phyloP scores from a whole-genome alignment of 2,888 invertebrate species.

The Macaria notata region DNA sequence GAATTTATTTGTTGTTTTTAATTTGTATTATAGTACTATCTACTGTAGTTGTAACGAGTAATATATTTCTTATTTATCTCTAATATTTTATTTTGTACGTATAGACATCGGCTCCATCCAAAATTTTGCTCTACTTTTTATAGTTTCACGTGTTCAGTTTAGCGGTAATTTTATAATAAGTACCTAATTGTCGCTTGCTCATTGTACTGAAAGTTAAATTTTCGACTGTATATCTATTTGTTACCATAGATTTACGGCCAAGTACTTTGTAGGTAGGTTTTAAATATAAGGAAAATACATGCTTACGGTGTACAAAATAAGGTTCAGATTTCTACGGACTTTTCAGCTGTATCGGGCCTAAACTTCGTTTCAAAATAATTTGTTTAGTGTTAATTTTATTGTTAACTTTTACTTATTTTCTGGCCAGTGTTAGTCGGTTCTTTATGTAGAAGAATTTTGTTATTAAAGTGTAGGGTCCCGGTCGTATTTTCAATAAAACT shows the following conservation, averaged over 20 bases:
- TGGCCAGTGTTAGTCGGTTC: slow-evolving; percentile 69
- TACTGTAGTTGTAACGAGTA: slow-evolving; percentile 62
- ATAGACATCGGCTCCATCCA: slow-evolving; percentile 61
- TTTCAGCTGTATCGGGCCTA: slow-evolving; percentile 57
- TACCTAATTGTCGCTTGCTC: slow-evolving; percentile 56
- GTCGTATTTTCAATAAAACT: too few relatives aligned
- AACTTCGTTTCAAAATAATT: slow-evolving; percentile 44
- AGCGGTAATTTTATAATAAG: slow-evolving; percentile 36
- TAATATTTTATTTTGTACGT: slow-evolving; percentile 40
- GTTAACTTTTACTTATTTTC: slow-evolving; percentile 41
- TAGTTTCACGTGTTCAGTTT: slow-evolving; percentile 36
- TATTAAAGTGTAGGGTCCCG: slow-evolving; percentile 28
- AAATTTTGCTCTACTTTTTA: slow-evolving; percentile 41
- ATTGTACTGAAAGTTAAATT: slow-evolving; percentile 38
- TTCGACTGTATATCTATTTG: slow-evolving; percentile 66
- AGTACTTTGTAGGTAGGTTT: slow-evolving; percentile 67
- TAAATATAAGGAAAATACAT: slow-evolving; percentile 57
- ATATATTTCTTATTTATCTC: slow-evolving; percentile 69
- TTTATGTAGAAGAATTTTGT: slow-evolving; percentile 54
- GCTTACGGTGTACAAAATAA: slow-evolving; percentile 70
- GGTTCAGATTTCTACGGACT: slow-evolving; percentile 48
- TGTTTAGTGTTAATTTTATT: slow-evolving; percentile 43
- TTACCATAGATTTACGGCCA: slow-evolving; percentile 80
- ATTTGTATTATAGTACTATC: slow-evolving; percentile 60
- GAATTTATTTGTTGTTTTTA: slow-evolving; percentile 81